Conservation (phyloP, 1,140 invertebrate species). For the Microplitis mediator region DNA sequence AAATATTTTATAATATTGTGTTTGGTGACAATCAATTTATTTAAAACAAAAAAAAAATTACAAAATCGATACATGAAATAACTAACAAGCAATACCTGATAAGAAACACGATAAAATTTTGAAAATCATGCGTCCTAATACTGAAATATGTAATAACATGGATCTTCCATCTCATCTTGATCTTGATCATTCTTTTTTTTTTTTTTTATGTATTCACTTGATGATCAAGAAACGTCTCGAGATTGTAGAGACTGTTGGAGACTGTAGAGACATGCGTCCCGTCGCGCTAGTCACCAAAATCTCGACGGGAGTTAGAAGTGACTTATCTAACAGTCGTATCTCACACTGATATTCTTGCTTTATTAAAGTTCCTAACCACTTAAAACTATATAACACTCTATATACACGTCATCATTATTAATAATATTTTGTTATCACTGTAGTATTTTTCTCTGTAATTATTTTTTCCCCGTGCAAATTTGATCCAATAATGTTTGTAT, state of each 20-base stretch:
- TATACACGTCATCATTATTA: too few relatives aligned
- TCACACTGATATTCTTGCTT: not conserved
- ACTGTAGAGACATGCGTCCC: constrained; percentile 2
- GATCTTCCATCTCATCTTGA: constrained; percentile 23
- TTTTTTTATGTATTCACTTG: not conserved
- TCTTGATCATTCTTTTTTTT: not conserved
- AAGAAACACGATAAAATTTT: constrained; percentile 40
- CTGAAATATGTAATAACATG: constrained; percentile 36
- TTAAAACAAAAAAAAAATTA: too few relatives aligned
- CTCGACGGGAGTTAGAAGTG: constrained; percentile 25
- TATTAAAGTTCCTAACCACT: constrained; percentile 28
- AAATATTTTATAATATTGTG: too few relatives aligned
- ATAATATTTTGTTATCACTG: too few relatives aligned
- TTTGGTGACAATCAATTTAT: too few relatives aligned
- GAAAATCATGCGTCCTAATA: constrained; percentile 59
- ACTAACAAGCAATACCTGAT: not conserved
- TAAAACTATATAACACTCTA: not conserved
- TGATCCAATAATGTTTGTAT: not conserved
- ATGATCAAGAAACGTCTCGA: constrained; percentile 29
- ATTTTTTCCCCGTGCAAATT: not conserved
- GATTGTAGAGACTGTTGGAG: not conserved
- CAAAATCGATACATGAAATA: not conserved
- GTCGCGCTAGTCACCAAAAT: constrained; percentile 42
- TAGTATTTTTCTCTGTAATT: not conserved
- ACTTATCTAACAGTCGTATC: constrained; percentile 27